Evolutionary conservation across 1,140 invertebrate species (phyloP).

Genomic region (Wiebesia pumilae): DNA sequence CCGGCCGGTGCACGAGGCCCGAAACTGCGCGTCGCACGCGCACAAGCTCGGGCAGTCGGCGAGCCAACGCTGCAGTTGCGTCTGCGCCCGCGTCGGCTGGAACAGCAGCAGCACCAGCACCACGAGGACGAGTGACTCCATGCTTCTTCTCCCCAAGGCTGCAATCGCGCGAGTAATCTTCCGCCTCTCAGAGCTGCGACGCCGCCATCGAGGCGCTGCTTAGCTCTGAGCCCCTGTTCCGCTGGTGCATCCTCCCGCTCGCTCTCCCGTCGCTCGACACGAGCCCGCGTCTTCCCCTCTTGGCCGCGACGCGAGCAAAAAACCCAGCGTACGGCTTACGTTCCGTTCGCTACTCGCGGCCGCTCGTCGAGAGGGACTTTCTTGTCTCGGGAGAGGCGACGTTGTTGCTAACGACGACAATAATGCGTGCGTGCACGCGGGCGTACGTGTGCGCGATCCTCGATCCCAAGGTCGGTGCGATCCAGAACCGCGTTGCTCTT

Average conservation of each 20-base stretch:
- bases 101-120: not conserved
- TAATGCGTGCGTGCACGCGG: not conserved
- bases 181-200: not conserved
- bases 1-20: slow-evolving; percentile 64
- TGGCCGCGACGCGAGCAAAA: not conserved
- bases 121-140: not conserved
- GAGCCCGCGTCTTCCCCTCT: not conserved
- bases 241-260: not conserved
- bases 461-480: slow-evolving; percentile 10
- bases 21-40: slow-evolving; percentile 49
- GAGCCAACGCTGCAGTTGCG: slow-evolving; percentile 18
- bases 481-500: not conserved
- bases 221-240: not conserved
- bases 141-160: no score
- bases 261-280: not conserved
- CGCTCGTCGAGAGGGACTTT: not conserved
- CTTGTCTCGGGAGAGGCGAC: not conserved
- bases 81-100: not conserved
- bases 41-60: slow-evolving; percentile 51
- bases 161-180: not conserved
- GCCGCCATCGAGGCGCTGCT: not conserved
- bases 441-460: not conserved
- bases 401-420: no score
- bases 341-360: not conserved
- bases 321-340: no score